Evolutionary conservation across 2,888 invertebrate genomes (phyloP).

Genomic region (Clanis bilineata): DNA sequence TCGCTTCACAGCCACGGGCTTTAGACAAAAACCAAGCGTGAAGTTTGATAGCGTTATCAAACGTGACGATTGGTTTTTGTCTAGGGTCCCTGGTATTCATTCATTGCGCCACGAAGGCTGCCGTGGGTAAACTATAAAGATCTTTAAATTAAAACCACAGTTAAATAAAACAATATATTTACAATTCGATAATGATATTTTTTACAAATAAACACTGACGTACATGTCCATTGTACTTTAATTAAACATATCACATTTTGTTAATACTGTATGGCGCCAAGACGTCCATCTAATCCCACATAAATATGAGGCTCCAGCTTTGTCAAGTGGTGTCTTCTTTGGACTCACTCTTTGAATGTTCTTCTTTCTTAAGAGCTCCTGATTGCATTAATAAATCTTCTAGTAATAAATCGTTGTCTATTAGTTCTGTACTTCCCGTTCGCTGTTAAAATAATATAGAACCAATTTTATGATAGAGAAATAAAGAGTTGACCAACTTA

Average conservation of each 20-base stretch:
- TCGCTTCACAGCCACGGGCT: too few species aligned
- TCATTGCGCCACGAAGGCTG: too few species aligned
- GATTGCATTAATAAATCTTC: slow-evolving; percentile 68
- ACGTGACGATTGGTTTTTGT: too few species aligned
- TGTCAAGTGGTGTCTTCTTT: slow-evolving; percentile 69
- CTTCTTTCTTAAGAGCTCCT: slow-evolving; percentile 55
- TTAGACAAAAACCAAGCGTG: too few species aligned
- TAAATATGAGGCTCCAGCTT: slow-evolving; percentile 57
- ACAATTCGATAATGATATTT: slow-evolving; percentile 10
- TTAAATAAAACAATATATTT: slow-evolving; percentile 12
- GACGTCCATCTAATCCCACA: slow-evolving; percentile 46
- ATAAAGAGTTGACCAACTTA: too few species aligned
- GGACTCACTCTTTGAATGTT: slow-evolving; percentile 44
- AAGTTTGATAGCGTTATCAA: too few species aligned
- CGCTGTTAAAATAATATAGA: slow-evolving; percentile 41
- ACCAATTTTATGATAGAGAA: too few species aligned
- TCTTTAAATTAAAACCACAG: background rate
- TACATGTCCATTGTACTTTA: slow-evolving; percentile 41
- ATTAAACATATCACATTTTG: slow-evolving; percentile 53
- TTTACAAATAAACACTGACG: slow-evolving; percentile 25
- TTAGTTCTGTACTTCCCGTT: slow-evolving; percentile 63
- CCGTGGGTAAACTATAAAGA: too few species aligned
- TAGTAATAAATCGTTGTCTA: slow-evolving; percentile 68
- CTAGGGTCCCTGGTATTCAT: too few species aligned
- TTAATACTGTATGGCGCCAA: slow-evolving; percentile 68